Percentiles rank a stretch among this genome's conserved stretches.
Evolutionary conservation across 2,888 invertebrate genomes (phyloP).

Genomic region (Xylota segnis): DNA sequence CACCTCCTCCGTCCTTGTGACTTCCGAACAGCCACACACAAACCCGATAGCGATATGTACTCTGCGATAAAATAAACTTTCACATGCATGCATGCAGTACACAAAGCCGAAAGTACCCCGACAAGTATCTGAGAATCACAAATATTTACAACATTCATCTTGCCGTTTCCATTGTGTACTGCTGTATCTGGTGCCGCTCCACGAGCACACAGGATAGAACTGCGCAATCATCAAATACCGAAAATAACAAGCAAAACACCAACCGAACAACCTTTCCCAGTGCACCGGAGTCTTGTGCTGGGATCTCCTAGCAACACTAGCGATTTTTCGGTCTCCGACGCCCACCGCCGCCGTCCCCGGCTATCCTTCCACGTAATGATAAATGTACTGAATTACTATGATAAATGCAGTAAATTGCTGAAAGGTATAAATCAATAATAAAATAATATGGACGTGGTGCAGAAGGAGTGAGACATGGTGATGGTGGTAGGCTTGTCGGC

Average conservation of each 20-base stretch:
- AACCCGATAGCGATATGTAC: too few species aligned
- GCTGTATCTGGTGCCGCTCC: too few species aligned
- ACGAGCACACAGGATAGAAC: constrained; percentile 32
- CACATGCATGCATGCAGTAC: neutral
- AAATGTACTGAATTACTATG: constrained; percentile 84
- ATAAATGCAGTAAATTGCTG: constrained; percentile 85
- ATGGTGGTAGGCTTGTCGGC: constrained; percentile 74
- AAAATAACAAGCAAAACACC: constrained; percentile 59
- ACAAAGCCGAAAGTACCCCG: constrained; percentile 36
- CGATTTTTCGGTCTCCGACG: constrained; percentile 53
- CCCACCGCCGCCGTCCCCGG: neutral
- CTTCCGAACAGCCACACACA: too few species aligned
- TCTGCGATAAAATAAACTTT: constrained; percentile 5
- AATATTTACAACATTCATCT: constrained; percentile 53
- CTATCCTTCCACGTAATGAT: constrained; percentile 80
- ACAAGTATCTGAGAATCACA: constrained; percentile 27
- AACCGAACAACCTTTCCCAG: constrained; percentile 54
- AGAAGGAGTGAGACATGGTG: constrained; percentile 74
- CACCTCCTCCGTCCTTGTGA: too few species aligned
- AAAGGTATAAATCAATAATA: constrained; percentile 84
- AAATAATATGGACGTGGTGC: constrained; percentile 79
- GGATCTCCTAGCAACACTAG: constrained; percentile 25
- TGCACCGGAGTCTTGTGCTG: constrained; percentile 45
- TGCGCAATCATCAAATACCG: constrained; percentile 62
- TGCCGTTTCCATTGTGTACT: constrained; percentile 51